Evolutionary conservation across 1,140 invertebrate species (phyloP).

Genomic region (Cotesia chilonis): DNA sequence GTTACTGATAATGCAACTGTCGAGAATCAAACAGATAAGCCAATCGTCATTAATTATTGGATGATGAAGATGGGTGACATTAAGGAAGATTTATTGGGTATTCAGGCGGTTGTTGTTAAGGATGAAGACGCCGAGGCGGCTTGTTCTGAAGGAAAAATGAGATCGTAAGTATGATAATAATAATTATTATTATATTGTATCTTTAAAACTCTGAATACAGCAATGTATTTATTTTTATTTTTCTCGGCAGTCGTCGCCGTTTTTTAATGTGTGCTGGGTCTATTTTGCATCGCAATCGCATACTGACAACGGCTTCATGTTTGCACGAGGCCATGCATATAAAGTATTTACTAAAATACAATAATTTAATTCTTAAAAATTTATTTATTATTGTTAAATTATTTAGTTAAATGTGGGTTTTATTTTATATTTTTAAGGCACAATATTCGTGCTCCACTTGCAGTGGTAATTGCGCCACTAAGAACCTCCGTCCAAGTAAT

Average conservation of each 20-base stretch:
- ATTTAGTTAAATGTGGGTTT: not conserved
- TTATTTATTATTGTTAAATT: not conserved
- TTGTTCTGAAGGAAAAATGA: conserved; percentile 35
- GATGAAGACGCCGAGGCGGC: conserved; percentile 39
- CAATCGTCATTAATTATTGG: conserved; percentile 35
- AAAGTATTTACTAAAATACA: conserved; percentile 33
- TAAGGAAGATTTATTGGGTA: conserved; percentile 36
- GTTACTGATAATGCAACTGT: not conserved
- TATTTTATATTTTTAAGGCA: conserved; percentile 35
- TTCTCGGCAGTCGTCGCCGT: conserved; percentile 35
- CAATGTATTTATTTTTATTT: conserved; percentile 29
- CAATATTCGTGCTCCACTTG: conserved; percentile 42
- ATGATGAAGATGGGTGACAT: conserved; percentile 37
- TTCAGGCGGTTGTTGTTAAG: conserved; percentile 47
- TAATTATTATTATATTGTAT: not conserved
- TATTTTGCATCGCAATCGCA: conserved; percentile 45
- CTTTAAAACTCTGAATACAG: not conserved
- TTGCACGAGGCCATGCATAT: conserved; percentile 45
- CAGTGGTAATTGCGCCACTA: conserved; percentile 40
- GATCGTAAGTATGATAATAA: conserved; percentile 37
- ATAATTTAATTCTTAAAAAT: not conserved
- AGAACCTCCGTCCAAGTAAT: conserved; percentile 41
- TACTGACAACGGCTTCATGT: conserved; percentile 51
- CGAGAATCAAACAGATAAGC: not conserved
- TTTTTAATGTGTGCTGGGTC: conserved; percentile 48